Conservation (phyloP, 2,113 vertebrate genomes). For the Cynoglossus semilaevis region DNA sequence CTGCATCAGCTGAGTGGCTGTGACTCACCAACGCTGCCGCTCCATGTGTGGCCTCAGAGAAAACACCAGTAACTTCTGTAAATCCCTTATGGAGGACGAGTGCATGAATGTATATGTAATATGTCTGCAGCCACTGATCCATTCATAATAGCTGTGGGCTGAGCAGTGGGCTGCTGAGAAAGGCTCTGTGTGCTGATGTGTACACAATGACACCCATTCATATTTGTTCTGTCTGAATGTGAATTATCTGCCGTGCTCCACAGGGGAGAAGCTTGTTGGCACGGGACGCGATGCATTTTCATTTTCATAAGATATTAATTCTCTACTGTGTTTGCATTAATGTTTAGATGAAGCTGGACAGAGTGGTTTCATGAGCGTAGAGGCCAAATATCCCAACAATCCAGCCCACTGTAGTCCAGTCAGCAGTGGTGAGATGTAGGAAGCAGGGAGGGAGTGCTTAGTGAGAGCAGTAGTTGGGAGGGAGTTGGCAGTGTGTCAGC, state of each 20-base stretch:
- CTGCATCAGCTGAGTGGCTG: conserved; percentile 67
- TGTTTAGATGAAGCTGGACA: conserved; percentile 10
- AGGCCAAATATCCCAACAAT: conserved; percentile 30
- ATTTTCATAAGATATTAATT: conserved; percentile 45
- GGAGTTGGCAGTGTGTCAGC: conserved; percentile 69
- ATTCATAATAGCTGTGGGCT: conserved; percentile 40
- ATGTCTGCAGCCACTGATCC: conserved; percentile 25
- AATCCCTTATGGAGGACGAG: conserved; percentile 1
- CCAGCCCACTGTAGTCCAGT: conserved; percentile 29
- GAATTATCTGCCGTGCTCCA: conserved; percentile 51
- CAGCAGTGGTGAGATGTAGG: conserved; percentile 7
- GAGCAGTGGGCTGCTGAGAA: conserved; percentile 36
- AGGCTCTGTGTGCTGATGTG: conserved; percentile 35
- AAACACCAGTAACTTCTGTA: conserved; percentile 1
- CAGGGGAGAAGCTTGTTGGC: conserved; percentile 52
- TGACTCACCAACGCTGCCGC: conserved; percentile 16
- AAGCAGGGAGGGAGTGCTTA: conserved; percentile 40
- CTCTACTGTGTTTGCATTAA: conserved; percentile 11
- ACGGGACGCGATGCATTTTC: conserved; percentile 43
- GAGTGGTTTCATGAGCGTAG: conserved; percentile 9
- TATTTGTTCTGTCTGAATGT: conserved; percentile 58
- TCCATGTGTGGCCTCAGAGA: conserved; percentile 38
- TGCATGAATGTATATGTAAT: neutral
- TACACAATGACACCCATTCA: conserved; percentile 72
- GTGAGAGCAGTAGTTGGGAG: conserved; percentile 54